Evolutionary conservation across 2,797 vertebrate species (phyloP).

Genomic region (Xerus rutilus): DNA sequence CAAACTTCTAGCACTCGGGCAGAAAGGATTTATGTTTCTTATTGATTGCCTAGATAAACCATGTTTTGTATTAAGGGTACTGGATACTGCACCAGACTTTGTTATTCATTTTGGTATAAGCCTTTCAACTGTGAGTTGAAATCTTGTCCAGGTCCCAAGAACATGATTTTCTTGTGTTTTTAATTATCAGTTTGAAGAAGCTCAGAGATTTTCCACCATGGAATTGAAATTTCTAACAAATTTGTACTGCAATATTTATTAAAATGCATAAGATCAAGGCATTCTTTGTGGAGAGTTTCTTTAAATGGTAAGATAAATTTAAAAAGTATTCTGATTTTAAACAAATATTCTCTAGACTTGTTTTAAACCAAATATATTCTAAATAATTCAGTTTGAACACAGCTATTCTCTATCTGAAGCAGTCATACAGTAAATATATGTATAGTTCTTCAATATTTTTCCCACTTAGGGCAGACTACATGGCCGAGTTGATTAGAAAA

Average conservation of each 20-base stretch:
- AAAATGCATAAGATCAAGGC: background rate
- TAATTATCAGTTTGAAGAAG: conserved; percentile 30
- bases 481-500: conserved; percentile 13
- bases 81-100: conserved; percentile 33
- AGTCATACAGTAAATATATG: background rate
- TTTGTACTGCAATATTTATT: conserved; percentile 27
- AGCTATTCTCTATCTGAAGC: background rate
- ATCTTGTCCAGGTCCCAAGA: background rate
- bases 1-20: conserved; percentile 1
- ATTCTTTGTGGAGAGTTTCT: conserved; percentile 39
- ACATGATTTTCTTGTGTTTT: conserved; percentile 40
- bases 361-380: conserved; percentile 43
- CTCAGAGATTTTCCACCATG: background rate
- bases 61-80: background rate
- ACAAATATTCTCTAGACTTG: conserved; percentile 24
- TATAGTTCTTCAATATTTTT: conserved; percentile 33
- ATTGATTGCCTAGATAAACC: background rate
- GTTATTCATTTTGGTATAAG: conserved; percentile 2
- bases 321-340: conserved; percentile 15
- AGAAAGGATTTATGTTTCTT: conserved; percentile 25
- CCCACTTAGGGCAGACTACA: background rate
- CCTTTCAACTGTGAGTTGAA: conserved; percentile 48
- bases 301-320: conserved; percentile 56
- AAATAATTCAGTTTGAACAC: background rate
- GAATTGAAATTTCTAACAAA: conserved; percentile 46